Base-by-base conservation (phyloP, 2,113 vertebrate species). In the Pygoscelis adeliae region DNA sequence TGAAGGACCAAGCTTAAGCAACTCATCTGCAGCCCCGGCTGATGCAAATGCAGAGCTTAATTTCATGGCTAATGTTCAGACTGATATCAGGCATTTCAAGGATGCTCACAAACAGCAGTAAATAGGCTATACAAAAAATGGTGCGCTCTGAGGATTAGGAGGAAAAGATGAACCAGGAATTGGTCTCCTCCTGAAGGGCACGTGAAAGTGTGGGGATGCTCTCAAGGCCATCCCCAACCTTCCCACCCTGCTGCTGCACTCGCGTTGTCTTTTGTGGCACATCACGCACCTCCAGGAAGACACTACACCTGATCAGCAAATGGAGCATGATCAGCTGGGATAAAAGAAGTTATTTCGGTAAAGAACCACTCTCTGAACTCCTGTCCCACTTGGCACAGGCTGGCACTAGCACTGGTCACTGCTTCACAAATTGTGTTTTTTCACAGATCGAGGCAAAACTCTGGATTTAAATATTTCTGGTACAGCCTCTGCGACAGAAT, bases 61-160 rank as follows among this genome's bases (percentile, higher is more conserved):
- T 97, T 95, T 90, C 38, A 11, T 34, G 47, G 49, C 53, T 95
- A 70, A 58, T 85, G 76, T 49, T 95, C 69, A 63, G 49, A 32
- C 62, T 85, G 74, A 6, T 56, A 77, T 17, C 11, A 2, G 73
- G 27, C 78, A 47, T 74, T 93, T 63, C 71, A 73, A 73, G 42
- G 78, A 66, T 78, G 84, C 46, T 93, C 38, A 76, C n/a, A 70
- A 89, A 69, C 67, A 90, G 50, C 80, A 63, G 72, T 66, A 84
- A 94, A 84, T 38, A 59, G 50, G 63, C 78, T 90, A 59, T 44
- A 59, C 23, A 27, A 77, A 74, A 58, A 40, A 47, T 5, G 21
- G 23, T 1, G 0, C 26, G 16, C 29, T 49, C 4, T 2, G 50
- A 62, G 62, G 65, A 88, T 77, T 88, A 63, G 50, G 38, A 77